A percentile compares a stretch with the other conserved stretches of the same genome.
Evolutionary conservation across 2,888 invertebrate genomes (phyloP).

Genomic region (Odontocolon sp.): DNA sequence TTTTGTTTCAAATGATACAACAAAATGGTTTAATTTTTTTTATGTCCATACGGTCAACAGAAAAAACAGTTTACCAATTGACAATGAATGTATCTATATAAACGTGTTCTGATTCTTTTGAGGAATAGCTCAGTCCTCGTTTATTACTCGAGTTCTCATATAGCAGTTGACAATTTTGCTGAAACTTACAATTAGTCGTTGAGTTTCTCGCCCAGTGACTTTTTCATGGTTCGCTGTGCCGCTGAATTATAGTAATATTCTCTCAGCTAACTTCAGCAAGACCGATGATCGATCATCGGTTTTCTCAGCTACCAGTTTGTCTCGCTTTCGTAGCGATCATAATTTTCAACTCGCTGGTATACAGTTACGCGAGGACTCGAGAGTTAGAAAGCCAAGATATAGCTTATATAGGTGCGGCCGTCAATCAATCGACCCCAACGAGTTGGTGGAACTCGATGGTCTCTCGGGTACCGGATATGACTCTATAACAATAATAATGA

Average conservation of each 20-base stretch:
- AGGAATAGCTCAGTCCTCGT: neutral
- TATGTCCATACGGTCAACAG: neutral
- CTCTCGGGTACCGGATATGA: neutral
- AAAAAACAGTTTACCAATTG: too few relatives aligned
- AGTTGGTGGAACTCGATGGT: slow-evolving; percentile 11
- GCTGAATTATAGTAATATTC: slow-evolving; percentile 8
- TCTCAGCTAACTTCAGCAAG: neutral
- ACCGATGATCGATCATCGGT: slow-evolving; percentile 14
- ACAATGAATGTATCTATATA: neutral
- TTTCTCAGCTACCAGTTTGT: slow-evolving; percentile 4
- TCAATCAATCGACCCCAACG: slow-evolving; percentile 12
- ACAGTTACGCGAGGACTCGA: neutral
- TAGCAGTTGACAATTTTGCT: slow-evolving; percentile 3
- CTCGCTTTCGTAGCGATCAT: neutral
- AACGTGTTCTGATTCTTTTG: too few relatives aligned
- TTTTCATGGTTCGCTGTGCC: neutral
- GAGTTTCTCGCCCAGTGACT: neutral
- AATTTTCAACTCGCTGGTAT: slow-evolving; percentile 2
- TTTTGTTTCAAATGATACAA: too few relatives aligned
- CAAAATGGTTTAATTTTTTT: neutral
- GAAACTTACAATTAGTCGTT: neutral
- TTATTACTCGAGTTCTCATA: slow-evolving; percentile 9
- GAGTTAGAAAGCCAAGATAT: neutral
- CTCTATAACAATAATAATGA: slow-evolving; percentile 12
- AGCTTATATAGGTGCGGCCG: neutral